These are phyloP conservation scores for Syrmaticus mikado DNA, from an alignment of 2,113 vertebrate species.

Conservation along the genomic window DNA sequence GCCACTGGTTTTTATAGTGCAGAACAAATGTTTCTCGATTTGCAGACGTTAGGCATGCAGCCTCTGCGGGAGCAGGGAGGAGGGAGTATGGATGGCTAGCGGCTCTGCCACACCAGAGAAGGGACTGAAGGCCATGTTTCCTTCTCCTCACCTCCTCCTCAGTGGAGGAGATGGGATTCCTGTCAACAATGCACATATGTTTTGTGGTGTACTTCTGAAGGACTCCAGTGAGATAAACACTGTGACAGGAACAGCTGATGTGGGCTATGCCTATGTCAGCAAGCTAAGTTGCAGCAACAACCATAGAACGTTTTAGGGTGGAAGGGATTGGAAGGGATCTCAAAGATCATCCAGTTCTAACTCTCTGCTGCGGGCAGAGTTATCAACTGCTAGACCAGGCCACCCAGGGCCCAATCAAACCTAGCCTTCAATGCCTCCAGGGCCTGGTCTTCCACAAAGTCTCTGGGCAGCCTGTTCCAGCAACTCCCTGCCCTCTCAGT, in stretches of 20 bases:
- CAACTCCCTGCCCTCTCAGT: too few relatives aligned
- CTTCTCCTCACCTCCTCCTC: not conserved
- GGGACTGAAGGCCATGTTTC: not conserved
- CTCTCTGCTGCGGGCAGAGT: too few relatives aligned
- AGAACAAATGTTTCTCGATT: conserved; percentile 67
- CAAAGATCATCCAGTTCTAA: too few relatives aligned
- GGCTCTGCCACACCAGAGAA: not conserved
- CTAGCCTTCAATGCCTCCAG: too few relatives aligned
- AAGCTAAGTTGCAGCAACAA: accelerated
- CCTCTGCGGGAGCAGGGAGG: not conserved
- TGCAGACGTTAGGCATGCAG: conserved; percentile 21
- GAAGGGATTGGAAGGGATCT: too few relatives aligned
- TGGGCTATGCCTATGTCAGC: not conserved
- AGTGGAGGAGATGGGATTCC: not conserved
- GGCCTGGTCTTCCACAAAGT: too few relatives aligned
- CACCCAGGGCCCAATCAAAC: too few relatives aligned
- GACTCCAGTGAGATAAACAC: not conserved
- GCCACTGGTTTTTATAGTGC: conserved; percentile 53
- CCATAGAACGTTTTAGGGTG: too few relatives aligned
- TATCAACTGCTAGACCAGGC: too few relatives aligned
- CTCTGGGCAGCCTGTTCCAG: too few relatives aligned
- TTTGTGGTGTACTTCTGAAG: not conserved
- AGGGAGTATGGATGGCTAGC: not conserved
- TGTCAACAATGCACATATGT: accelerated
- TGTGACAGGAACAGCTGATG: not conserved